phyloP scores from a whole-genome alignment of 2,113 vertebrate genomes.

The Pica pica region DNA sequence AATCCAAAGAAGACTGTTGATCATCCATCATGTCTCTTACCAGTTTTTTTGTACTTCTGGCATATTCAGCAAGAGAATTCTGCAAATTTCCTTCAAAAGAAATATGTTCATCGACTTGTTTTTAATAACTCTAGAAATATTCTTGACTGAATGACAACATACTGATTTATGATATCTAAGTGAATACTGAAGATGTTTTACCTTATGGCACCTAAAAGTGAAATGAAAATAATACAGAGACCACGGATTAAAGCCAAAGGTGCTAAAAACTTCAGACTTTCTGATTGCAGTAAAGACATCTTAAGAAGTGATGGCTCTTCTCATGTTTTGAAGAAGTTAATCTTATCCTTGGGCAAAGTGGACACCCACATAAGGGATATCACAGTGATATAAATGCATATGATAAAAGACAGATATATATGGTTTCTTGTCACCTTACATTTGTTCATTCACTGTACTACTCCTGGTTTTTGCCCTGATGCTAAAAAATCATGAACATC shows the following conservation, averaged over 20 bases:
- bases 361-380: not conserved
- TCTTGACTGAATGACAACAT: not conserved
- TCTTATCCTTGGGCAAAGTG: not conserved
- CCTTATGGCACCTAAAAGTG: not conserved
- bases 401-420: not conserved
- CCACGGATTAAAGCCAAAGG: not conserved
- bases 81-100: slow-evolving; percentile 83
- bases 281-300: not conserved
- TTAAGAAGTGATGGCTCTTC: not conserved
- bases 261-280: not conserved
- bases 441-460: not conserved
- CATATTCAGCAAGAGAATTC: slow-evolving; percentile 83
- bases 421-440: not conserved
- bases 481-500: not conserved
- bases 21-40: slow-evolving; percentile 88
- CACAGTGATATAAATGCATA: not conserved
- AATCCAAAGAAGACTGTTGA: slow-evolving; percentile 86
- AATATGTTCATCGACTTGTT: not conserved
- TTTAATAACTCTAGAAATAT: not conserved
- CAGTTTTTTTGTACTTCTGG: slow-evolving; percentile 85
- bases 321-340: not conserved
- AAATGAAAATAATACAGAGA: not conserved
- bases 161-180: not conserved
- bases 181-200: not conserved
- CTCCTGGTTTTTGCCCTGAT: not conserved